Evolutionary conservation across 2,113 vertebrate species (phyloP).

Genomic region (Ia io): DNA sequence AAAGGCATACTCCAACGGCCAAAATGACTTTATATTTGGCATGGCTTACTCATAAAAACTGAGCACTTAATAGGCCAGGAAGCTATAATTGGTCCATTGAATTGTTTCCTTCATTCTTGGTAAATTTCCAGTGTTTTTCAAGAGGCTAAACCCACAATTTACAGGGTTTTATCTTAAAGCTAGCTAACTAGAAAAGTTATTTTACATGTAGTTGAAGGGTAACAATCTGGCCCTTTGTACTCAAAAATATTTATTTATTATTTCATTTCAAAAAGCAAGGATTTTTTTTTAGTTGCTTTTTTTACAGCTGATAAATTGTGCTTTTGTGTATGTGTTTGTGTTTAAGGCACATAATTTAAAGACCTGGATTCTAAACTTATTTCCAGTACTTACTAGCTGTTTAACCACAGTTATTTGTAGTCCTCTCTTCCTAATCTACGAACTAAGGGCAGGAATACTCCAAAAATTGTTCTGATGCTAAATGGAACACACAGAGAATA

Average conservation of each 20-base stretch:
- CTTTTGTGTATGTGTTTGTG: neutral
- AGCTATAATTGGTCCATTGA: constrained; percentile 23
- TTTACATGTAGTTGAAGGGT: neutral
- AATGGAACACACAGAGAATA: neutral
- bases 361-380: neutral
- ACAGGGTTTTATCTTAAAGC: constrained; percentile 34
- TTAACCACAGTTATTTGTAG: neutral
- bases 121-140: constrained; percentile 49
- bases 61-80: constrained; percentile 18
- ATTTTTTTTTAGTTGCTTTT: neutral
- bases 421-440: neutral
- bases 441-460: neutral
- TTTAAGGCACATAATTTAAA: neutral
- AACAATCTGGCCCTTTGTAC: neutral
- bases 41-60: constrained; percentile 41
- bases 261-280: constrained; percentile 27
- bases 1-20: constrained; percentile 12
- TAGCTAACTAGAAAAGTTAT: constrained; percentile 10
- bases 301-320: neutral
- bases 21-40: constrained; percentile 47
- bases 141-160: constrained; percentile 25
- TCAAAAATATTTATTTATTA: neutral
- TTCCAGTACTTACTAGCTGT: neutral
- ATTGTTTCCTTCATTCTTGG: constrained; percentile 26
- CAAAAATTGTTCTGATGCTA: neutral